These are phyloP conservation scores for Nymphalis urticae DNA, from an alignment of 2,888 invertebrate genomes.

Conservation along the genomic window DNA sequence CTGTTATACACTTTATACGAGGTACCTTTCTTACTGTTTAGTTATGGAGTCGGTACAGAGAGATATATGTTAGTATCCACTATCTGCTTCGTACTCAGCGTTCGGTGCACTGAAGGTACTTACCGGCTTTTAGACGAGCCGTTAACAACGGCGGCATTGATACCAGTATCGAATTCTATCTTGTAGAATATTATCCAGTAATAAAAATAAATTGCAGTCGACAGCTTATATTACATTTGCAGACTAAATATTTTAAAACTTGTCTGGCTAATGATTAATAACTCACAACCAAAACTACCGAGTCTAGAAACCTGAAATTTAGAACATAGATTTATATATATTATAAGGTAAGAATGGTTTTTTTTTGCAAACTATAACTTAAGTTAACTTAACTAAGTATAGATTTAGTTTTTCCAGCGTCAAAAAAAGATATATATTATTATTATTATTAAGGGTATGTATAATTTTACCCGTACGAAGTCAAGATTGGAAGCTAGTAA, in stretches of 20 bases:
- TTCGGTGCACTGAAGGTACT: not conserved
- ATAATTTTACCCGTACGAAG: no score
- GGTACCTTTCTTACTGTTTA: constrained; percentile 63
- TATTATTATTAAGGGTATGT: no score
- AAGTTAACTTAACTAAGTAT: no score
- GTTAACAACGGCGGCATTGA: not conserved
- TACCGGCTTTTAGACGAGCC: not conserved
- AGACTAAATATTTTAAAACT: not conserved
- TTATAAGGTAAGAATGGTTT: no score
- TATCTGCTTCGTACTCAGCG: not conserved
- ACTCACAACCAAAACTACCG: no score
- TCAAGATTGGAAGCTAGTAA: no score
- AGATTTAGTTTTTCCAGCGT: no score
- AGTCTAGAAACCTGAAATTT: no score
- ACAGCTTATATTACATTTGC: not conserved
- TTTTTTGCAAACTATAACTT: no score
- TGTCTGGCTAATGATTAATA: not conserved
- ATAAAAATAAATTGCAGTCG: not conserved
- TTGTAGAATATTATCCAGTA: not conserved
- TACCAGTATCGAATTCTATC: not conserved
- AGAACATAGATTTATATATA: no score
- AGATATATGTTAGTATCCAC: constrained; percentile 23
- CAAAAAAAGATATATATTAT: no score
- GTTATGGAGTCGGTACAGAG: constrained; percentile 49
- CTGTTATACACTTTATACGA: constrained; percentile 69